phyloP scores from a whole-genome alignment of 2,113 vertebrate genomes.

The Pseudopipra pipra region DNA sequence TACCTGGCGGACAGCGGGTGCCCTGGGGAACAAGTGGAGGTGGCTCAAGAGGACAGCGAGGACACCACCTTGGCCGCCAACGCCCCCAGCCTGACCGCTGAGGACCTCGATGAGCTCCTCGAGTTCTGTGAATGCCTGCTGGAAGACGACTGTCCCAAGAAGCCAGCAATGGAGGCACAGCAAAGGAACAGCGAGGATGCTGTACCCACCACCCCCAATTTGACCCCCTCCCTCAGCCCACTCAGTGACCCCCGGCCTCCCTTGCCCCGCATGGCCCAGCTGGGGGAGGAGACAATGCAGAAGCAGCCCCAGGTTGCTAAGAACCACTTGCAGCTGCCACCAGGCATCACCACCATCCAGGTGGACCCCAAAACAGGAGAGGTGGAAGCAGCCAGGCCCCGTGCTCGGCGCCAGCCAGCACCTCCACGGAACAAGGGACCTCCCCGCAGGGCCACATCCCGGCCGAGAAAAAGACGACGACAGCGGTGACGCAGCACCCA shows the following conservation, averaged over 20 bases:
- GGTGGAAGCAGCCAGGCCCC: not conserved
- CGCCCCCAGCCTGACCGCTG: not conserved
- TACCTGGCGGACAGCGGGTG: not conserved
- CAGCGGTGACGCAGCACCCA: not conserved
- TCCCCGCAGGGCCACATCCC: not conserved
- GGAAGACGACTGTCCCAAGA: not conserved
- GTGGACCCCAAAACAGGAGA: not conserved
- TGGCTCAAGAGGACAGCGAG: not conserved
- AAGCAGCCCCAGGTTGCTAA: not conserved
- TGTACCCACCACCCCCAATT: not conserved
- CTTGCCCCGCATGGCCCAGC: accelerated
- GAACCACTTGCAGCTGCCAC: accelerated
- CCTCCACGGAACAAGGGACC: not conserved
- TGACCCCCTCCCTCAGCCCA: not conserved
- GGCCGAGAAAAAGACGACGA: not conserved
- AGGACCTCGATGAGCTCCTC: not conserved
- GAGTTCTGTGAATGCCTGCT: not conserved
- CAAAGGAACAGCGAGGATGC: not conserved
- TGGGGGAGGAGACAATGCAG: not conserved
- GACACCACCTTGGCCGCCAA: not conserved
- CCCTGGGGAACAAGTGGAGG: not conserved
- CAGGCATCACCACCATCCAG: accelerated
- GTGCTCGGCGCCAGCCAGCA: not conserved
- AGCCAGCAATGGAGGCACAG: not conserved
- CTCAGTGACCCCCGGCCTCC: accelerated